A percentile compares a stretch with the other conserved stretches of the same genome.
phyloP scores from a whole-genome alignment of 92 coral and sea anemone genomes.

The Palythoa caribaeorum region DNA sequence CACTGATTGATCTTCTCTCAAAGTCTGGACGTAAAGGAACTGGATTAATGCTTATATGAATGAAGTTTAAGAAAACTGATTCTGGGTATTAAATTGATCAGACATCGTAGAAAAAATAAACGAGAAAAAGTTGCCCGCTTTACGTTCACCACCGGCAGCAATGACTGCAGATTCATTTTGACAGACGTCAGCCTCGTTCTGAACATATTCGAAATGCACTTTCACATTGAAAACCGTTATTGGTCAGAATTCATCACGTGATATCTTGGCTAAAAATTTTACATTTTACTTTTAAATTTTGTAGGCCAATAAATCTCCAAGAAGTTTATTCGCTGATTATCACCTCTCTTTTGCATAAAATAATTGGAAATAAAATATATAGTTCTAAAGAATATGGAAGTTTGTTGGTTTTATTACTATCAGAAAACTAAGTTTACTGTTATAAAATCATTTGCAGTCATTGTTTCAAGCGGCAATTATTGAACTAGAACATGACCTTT shows the following conservation, averaged over 20 bases:
- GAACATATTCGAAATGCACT: neutral
- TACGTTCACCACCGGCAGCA: neutral
- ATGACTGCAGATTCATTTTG: neutral
- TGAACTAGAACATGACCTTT: neutral
- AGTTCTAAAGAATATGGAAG: no score
- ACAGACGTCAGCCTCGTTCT: neutral
- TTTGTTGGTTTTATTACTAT: neutral
- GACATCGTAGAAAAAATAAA: neutral
- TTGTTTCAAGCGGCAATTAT: neutral
- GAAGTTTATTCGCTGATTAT: no score
- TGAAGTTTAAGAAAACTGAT: neutral
- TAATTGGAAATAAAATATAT: no score
- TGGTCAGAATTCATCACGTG: no score
- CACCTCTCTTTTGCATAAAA: no score
- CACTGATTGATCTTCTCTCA: no score
- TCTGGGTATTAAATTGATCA: neutral
- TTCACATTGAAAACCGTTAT: no score
- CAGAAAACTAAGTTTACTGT: neutral
- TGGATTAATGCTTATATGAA: neutral
- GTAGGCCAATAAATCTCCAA: no score
- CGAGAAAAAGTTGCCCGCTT: neutral
- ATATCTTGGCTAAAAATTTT: no score
- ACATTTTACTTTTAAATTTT: no score
- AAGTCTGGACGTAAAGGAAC: neutral
- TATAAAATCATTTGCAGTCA: neutral